Evolutionary conservation across 2,113 vertebrate genomes (phyloP), one percentile per base, ranked within the genome.

Genomic region (Machaerirhynchus nigripectus): DNA sequence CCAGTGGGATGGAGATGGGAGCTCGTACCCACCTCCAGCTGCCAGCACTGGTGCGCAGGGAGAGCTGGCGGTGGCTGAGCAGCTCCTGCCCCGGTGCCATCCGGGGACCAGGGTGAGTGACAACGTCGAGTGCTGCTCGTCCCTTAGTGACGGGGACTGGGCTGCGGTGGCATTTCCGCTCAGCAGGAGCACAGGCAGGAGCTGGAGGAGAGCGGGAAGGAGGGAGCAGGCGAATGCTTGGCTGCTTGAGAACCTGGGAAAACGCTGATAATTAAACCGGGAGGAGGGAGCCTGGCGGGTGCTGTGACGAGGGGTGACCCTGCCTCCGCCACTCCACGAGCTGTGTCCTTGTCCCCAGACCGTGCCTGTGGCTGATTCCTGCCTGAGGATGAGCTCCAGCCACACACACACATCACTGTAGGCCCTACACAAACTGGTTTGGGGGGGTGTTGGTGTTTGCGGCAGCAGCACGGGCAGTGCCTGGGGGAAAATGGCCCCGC

Each of bases 361-460:
- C 0, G 3, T 39, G 53, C 69, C 74, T 7, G 76, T 13, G 74
- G 11, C 35, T 39, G 63, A 8, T 22, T 60, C n/a, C 79, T 15
- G 70, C 83, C 57, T 18, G 7, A 4, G 55, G 56, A n/a, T 19
- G 40, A 70, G 61, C 71, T 92, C 76, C 50, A 53, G 60, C 53
- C 59, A 7, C 27, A 1, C n/a, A n/a, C 77, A 5, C 6, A 0
- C 10, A 0, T 67, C 26, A 5, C 87, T 23, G 78, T 31, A 57
- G 92, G 74, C 78, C 87, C 90, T 83, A 17, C 61, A 18, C 59
- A 16, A 49, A 42, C 55, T 17, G 20, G 0, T 21, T 64, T 79
- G 37, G n/a, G 68, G 33, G 1, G 13, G 26, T 6, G 1, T 0
- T 27, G 74, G 5, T 28, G 49, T 8, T 50, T 19, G 49, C 61